These are phyloP conservation scores for Tuberolachnus salignus DNA, from an alignment of 2,888 invertebrate species.

Conservation along the genomic window DNA sequence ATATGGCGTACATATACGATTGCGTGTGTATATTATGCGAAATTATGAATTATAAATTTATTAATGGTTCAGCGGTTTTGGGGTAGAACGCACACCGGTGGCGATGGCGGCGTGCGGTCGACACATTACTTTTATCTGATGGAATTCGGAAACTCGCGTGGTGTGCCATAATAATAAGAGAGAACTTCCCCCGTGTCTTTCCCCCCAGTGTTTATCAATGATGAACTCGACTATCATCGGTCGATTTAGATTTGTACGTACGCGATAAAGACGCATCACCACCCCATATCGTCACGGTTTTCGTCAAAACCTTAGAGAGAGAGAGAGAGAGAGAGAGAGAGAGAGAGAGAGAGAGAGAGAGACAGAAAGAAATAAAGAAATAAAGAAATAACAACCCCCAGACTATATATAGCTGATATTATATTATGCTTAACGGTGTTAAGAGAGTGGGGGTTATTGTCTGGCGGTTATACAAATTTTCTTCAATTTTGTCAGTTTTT, in stretches of 20 bases:
- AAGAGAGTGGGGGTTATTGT: no score
- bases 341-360: no score
- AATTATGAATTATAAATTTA: neutral
- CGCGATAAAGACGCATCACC: constrained; percentile 23
- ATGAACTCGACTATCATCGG: no score
- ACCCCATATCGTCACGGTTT: neutral
- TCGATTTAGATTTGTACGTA: constrained; percentile 44
- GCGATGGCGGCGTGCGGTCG: neutral
- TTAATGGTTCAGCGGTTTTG: constrained; percentile 21
- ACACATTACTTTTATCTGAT: constrained; percentile 41
- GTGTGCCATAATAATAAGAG: no score
- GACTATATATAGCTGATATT: no score
- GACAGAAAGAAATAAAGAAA: no score
- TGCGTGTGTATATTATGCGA: neutral
- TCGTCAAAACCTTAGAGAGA: no score
- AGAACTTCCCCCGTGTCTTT: neutral
- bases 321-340: no score
- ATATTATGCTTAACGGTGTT: no score
- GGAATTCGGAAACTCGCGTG: neutral
- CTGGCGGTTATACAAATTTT: no score
- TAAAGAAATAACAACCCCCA: no score
- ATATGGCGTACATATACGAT: neutral
- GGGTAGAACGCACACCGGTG: neutral
- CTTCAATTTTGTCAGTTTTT: no score
- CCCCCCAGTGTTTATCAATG: constrained; percentile 41